A percentile compares a stretch with the other conserved stretches of the same genome.
These are phyloP conservation scores for Acrobasis consociella DNA, from an alignment of 2,888 invertebrate genomes.

Conservation along the genomic window DNA sequence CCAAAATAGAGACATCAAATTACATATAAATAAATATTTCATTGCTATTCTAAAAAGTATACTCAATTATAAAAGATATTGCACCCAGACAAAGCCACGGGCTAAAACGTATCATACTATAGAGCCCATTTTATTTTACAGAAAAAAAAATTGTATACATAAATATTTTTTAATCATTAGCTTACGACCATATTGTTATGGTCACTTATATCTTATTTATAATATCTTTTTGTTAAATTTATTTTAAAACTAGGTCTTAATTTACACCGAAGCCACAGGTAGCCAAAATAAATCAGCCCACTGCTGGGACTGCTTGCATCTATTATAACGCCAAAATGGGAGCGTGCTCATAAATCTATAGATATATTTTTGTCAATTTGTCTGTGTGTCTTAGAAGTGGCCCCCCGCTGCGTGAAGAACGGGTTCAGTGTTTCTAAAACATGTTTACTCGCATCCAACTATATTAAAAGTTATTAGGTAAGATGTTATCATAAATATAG, in stretches of 20 bases:
- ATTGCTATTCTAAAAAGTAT: neutral
- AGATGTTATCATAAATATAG: too few relatives aligned
- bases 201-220: constrained; percentile 5
- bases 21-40: too few relatives aligned
- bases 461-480: too few relatives aligned
- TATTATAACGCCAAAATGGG: constrained; percentile 17
- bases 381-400: constrained; percentile 45
- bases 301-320: constrained; percentile 14
- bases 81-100: neutral
- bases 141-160: too few relatives aligned
- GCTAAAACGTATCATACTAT: neutral
- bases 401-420: constrained; percentile 62
- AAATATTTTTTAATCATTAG: too few relatives aligned
- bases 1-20: too few relatives aligned
- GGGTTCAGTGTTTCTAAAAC: constrained; percentile 50
- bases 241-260: constrained; percentile 15
- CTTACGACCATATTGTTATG: constrained; percentile 1
- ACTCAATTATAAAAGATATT: neutral
- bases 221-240: neutral
- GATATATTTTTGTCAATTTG: constrained; percentile 68
- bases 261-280: constrained; percentile 14
- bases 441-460: neutral
- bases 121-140: too few relatives aligned
- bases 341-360: constrained; percentile 29
- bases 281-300: constrained; percentile 13